Evolutionary conservation across 2,888 invertebrate species (phyloP), one percentile per base, ranked within the genome.

Genomic region (Euphydryas editha): DNA sequence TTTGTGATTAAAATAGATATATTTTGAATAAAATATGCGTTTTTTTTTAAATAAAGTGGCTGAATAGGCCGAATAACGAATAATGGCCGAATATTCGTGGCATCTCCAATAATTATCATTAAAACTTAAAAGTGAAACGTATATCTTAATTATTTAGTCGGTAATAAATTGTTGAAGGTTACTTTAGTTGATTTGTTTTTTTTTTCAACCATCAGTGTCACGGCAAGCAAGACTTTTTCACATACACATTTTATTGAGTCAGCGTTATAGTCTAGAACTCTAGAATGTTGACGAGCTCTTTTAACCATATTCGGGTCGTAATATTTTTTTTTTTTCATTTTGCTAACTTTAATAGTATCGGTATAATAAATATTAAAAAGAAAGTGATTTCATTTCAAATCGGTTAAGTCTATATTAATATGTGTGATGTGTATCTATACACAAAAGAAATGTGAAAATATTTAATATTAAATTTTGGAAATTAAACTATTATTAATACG

Each of bases 121-220:
- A 30, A 30, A 8, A 30, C 8, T 30, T 7, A 30, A 30, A 30
- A 7, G 4, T 30, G 30, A 30, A 8, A 30, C 5, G 5, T 30
- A 1, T 30, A 30, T 30, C 4, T 30, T 4, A 30, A 30, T 6
- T n/a, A 1, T 44, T n/a, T 15, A 15, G 56, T 57, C 39, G 46
- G 20, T 55, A 51, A 56, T 7, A 18, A 65, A 11, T 49, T 24
- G 63, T 37, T 59, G 58, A 64, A 68, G 65, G 62, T 36, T 36
- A 42, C 59, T 65, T 39, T 24, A 60, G 54, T 82, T 78, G 78
- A 74, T 79, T 82, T 81, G 84, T 84, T 85, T 84, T 84, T 57
- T 21, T 57, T 54, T 58, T 39, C 49, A 36, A 44, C 20, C 86
- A 90, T 88, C 86, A 90, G 89, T 90, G 91, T 91, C 91, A 92